Evolutionary conservation across 2,888 invertebrate species (phyloP), one percentile per base, ranked within the genome.

Genomic region (Entomobrya proxima): DNA sequence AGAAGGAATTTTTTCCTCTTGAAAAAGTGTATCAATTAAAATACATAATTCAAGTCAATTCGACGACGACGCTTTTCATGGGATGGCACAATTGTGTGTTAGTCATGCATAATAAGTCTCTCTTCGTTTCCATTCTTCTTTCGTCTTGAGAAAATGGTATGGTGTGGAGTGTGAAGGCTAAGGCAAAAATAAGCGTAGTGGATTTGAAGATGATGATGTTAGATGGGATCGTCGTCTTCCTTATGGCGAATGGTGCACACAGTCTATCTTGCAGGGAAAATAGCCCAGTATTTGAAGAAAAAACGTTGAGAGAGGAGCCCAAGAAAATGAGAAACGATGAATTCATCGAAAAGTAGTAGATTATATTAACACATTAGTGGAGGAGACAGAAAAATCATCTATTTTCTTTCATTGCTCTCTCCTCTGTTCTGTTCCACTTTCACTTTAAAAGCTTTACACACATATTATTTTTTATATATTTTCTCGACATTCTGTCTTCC

Each of bases 11-110:
- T 78, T 58, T 84, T 72, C n/a, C 47, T 77, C 47, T 35, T 30
- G 84, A 61, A 78, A 84, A 78, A 72, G 72, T 78, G 84, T 77
- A 84, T 84, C 84, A 84, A 84, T 84, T 83, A 83, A 83, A 83
- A 76, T 83, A 83, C 82, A 83, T 83, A 76, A 83, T 83, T 83
- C 82, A 83, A 76, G 82, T 76, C 67, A 55, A 83, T 76, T 83
- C 82, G n/a, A 77, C 44, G 18, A 55, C n/a, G 30, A 11, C 18
- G 52, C 74, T 74, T 81, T 76, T 81, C 74, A 74, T 74, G 37
- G 55, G 32, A 76, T 35, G 64, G 67, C 35, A 83, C 40, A 75
- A 55, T 18, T 74, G 74, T 76, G 37, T 58, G 35, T 47, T 74
- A 74, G 37, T 83, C 75, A 74, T 83, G 82, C 76, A 83, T 75